These are phyloP conservation scores for Galemys pyrenaicus DNA, from an alignment of 2,113 vertebrate genomes.

Conservation along the genomic window DNA sequence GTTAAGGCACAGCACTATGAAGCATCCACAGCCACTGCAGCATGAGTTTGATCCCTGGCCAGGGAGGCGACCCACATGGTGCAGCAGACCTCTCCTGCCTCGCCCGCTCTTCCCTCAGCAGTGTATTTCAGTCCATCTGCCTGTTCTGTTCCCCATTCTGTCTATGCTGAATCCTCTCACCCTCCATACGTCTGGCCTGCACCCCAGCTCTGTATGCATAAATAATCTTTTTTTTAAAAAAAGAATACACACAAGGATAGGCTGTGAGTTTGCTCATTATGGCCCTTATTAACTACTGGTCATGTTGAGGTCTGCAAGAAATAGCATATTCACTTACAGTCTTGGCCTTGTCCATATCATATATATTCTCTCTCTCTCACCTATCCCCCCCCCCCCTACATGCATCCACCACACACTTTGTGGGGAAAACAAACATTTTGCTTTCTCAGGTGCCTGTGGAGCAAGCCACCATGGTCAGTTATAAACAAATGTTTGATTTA, in stretches of 20 bases:
- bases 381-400: neutral
- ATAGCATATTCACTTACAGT: neutral
- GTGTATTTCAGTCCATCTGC: no score
- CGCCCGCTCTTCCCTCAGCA: no score
- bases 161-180: no score
- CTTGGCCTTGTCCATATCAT: neutral
- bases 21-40: no score
- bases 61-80: no score
- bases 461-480: neutral
- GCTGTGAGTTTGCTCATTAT: neutral
- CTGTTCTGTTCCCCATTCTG: no score
- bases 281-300: neutral
- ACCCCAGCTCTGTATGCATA: no score
- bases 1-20: no score
- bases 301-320: neutral
- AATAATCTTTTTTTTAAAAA: no score
- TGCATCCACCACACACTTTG: neutral
- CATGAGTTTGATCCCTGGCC: no score
- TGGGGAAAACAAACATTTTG: neutral
- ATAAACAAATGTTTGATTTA: neutral
- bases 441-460: neutral
- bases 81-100: no score
- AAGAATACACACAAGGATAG: neutral
- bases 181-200: no score
- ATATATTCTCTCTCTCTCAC: neutral